These are phyloP conservation scores for Falco biarmicus DNA, from an alignment of 2,797 vertebrate genomes.

Conservation along the genomic window DNA sequence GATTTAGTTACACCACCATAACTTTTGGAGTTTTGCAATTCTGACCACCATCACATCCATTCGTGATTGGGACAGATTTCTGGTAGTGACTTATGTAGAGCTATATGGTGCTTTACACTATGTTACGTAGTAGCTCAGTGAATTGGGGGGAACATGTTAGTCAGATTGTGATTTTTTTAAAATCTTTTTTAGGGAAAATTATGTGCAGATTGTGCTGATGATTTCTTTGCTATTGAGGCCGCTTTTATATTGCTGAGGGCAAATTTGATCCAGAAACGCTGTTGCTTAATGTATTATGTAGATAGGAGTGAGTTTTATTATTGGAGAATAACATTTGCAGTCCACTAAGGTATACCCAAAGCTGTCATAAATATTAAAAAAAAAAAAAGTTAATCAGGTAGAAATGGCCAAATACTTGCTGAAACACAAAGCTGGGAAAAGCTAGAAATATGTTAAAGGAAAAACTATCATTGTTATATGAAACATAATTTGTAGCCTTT, in stretches of 20 bases:
- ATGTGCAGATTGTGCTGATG: not conserved
- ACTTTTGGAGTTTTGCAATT: not conserved
- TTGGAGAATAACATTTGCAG: not conserved
- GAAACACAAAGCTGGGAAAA: not conserved
- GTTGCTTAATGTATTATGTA: not conserved
- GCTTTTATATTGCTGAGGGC: not conserved
- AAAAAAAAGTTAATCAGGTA: not conserved
- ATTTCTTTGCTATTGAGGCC: not conserved
- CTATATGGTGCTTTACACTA: not conserved
- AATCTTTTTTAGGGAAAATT: not conserved
- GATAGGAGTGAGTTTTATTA: not conserved
- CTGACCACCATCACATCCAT: not conserved
- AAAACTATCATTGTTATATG: not conserved
- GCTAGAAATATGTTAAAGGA: not conserved
- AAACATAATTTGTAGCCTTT: not conserved
- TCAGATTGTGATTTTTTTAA: not conserved
- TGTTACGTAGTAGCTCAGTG: not conserved
- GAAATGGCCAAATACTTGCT: not conserved
- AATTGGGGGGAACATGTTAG: rapidly evolving
- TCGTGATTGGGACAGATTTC: not conserved
- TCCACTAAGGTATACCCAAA: not conserved
- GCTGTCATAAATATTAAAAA: not conserved
- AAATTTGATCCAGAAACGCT: not conserved
- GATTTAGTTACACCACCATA: not conserved
- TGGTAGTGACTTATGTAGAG: not conserved